Conservation (phyloP, 92 coral and sea anemone genomes). For the Siderastrea radians region DNA sequence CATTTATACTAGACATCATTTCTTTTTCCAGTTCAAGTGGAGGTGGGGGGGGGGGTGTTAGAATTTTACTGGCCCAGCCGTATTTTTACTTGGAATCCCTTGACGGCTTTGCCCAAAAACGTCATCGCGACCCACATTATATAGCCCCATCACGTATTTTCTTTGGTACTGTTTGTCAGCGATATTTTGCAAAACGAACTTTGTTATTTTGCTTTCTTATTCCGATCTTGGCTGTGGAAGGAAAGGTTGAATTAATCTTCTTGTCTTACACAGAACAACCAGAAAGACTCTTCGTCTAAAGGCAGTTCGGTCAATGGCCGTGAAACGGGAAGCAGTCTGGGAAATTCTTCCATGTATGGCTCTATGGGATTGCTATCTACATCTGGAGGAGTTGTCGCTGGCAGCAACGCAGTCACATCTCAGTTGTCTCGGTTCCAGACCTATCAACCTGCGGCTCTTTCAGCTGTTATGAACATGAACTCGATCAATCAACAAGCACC, state of each 20-base stretch:
- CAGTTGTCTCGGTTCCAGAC: constrained; percentile 78
- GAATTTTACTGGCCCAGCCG: no score
- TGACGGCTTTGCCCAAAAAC: no score
- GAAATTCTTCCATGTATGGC: constrained; percentile 33
- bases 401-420: constrained; percentile 19
- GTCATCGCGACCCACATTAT: no score
- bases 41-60: not conserved
- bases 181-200: no score
- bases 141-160: no score
- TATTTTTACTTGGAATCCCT: no score
- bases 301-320: constrained; percentile 11
- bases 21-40: not conserved
- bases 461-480: constrained; percentile 77
- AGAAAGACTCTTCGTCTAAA: constrained; percentile 27
- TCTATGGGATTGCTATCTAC: constrained; percentile 39
- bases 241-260: not conserved
- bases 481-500: constrained; percentile 71
- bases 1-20: not conserved
- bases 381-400: constrained; percentile 24
- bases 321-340: constrained; percentile 20
- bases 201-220: no score
- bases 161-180: no score
- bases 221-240: not conserved
- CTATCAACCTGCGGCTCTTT: constrained; percentile 74
- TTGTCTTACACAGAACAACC: not conserved